Base-by-base conservation (phyloP, 2,113 vertebrate species). In the Megatriorchis doriae region DNA sequence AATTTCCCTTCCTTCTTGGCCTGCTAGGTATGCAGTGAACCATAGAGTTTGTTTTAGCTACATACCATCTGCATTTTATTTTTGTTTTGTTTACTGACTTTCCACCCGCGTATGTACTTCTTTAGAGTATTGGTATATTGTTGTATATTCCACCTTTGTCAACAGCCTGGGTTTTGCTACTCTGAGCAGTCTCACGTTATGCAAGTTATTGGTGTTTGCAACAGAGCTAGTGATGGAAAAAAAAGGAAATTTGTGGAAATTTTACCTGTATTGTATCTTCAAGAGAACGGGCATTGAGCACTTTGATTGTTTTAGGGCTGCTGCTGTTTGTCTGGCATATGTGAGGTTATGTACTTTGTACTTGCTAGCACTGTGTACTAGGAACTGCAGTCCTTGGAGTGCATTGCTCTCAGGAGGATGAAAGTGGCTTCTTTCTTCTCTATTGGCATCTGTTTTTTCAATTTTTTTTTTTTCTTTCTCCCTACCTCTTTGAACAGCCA, bases 11-110 rank as follows among this genome's bases (percentile, higher is more conserved):
- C 87, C 45, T 40, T 32, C 87, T 91, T 91, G 34, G 68, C 92
- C 86, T 97, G 93, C 95, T 95, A 50, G 58, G 83, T 86, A 81
- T 71, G 90, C 96, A 96, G 87, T 90, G 71, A 95, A 93, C 96
- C 96, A 38, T 97, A 68, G 67, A 92, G 96, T 98, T 96, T 98
- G 95, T 92, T 94, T 97, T 96, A 94, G 86, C 80, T 87, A 10
- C 81, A 32, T 85, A 52, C 75, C 89, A 74, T 94, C 81, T 92
- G 81, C 77, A 31, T 93, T 78, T 95, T 92, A 91, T 91, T 93
- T 96, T 97, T 97, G 82, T 96, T 93, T 95, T 96, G 91, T 95
- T 97, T 95, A 91, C 79, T 67, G 62, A 74, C 83, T 81, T 95
- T 6, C 25, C 62, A 63, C 70, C 72, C 26, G 0, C 31, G 40